Evolutionary conservation across 2,797 vertebrate genomes (phyloP).

Genomic region (Peromyscus attwateri): DNA sequence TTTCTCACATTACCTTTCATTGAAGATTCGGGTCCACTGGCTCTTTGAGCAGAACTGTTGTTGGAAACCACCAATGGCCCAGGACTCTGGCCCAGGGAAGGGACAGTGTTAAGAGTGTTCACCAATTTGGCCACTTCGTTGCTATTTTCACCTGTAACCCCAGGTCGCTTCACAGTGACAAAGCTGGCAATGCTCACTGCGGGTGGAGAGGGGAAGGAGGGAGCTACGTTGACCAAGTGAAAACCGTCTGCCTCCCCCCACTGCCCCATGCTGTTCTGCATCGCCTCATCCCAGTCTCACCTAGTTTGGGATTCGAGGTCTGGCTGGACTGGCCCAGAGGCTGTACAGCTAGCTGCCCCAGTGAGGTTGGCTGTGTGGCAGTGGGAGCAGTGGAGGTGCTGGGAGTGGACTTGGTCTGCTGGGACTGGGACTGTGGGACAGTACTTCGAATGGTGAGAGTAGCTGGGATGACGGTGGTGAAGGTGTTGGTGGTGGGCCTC

Average conservation of each 20-base stretch:
- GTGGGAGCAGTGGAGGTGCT: conserved; percentile 87
- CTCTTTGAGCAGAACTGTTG: conserved; percentile 88
- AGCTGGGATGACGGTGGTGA: conserved; percentile 93
- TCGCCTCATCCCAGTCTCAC: conserved; percentile 85
- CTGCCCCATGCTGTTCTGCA: conserved; percentile 3
- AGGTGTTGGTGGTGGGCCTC: conserved; percentile 89
- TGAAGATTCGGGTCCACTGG: conserved; percentile 83
- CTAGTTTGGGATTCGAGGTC: conserved; percentile 88
- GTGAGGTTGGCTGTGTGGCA: conserved; percentile 83
- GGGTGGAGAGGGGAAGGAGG: conserved; percentile 76
- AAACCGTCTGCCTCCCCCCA: conserved; percentile 50
- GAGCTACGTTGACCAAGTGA: conserved; percentile 64
- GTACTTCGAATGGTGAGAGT: conserved; percentile 93
- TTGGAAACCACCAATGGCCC: conserved; percentile 88
- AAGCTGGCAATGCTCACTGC: conserved; percentile 90
- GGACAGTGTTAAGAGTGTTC: conserved; percentile 89
- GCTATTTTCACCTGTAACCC: conserved; percentile 88
- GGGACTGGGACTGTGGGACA: conserved; percentile 87
- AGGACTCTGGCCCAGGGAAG: conserved; percentile 88
- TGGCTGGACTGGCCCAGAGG: conserved; percentile 87
- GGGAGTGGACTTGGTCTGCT: conserved; percentile 88
- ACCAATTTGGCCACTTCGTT: conserved; percentile 89
- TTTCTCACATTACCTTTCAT: conserved; percentile 85
- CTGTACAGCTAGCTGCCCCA: conserved; percentile 86
- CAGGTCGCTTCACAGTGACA: conserved; percentile 89